These are phyloP conservation scores for Pomacea canaliculata DNA, from an alignment of 2,888 invertebrate genomes.

Conservation along the genomic window DNA sequence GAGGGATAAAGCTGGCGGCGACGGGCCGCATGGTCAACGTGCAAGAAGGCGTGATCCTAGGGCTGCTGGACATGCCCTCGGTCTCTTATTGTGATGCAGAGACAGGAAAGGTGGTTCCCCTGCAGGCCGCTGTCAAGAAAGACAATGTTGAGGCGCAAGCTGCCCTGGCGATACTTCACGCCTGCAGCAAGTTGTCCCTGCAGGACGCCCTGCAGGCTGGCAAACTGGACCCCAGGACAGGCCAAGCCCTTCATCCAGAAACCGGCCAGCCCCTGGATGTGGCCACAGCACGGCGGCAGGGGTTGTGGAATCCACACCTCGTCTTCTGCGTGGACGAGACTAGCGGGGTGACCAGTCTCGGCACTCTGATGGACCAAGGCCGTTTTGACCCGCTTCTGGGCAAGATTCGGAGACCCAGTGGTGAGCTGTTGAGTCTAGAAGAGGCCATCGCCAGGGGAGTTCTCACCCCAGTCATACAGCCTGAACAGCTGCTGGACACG, in stretches of 20 bases:
- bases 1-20: constrained; percentile 78
- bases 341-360: constrained; percentile 58
- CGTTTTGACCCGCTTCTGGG: constrained; percentile 75
- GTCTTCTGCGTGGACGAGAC: constrained; percentile 64
- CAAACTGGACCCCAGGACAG: constrained; percentile 69
- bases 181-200: constrained; percentile 68
- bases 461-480: constrained; percentile 55
- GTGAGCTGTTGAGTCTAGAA: constrained; percentile 75
- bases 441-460: constrained; percentile 86
- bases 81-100: constrained; percentile 49
- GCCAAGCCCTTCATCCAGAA: constrained; percentile 67
- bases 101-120: constrained; percentile 45
- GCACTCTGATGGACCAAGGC: constrained; percentile 55
- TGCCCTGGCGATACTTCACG: constrained; percentile 54
- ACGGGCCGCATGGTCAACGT: constrained; percentile 79
- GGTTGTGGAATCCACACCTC: constrained; percentile 51
- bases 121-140: constrained; percentile 57
- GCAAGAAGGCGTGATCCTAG: constrained; percentile 65
- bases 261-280: constrained; percentile 74
- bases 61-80: constrained; percentile 54
- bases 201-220: constrained; percentile 65
- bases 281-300: constrained; percentile 78
- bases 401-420: constrained; percentile 78
- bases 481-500: constrained; percentile 56
- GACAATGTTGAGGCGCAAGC: constrained; percentile 53